These are phyloP conservation scores for Bombyx mandarina DNA, from an alignment of 1,140 invertebrate genomes.

Conservation along the genomic window DNA sequence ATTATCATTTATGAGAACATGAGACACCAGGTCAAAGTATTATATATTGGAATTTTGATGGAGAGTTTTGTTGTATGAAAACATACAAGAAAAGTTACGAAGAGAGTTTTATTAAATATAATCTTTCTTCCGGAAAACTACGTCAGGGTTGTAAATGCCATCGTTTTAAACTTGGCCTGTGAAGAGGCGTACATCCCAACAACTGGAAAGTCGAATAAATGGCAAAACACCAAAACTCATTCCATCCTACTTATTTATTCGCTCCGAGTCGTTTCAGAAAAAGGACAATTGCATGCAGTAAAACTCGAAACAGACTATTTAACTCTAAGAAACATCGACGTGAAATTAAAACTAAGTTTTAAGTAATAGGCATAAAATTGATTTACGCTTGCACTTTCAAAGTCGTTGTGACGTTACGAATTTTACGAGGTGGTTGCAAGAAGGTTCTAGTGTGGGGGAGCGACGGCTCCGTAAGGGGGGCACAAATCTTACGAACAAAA, in stretches of 20 bases:
- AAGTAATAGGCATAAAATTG: slow-evolving; percentile 38
- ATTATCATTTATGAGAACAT: no score
- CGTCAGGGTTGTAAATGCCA: not conserved
- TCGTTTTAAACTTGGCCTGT: not conserved
- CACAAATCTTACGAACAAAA: slow-evolving; percentile 71
- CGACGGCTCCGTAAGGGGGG: slow-evolving; percentile 40
- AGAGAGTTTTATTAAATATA: not conserved
- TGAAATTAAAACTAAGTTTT: slow-evolving; percentile 53
- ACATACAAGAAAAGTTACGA: no score
- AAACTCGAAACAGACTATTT: slow-evolving; percentile 21
- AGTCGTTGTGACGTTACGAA: slow-evolving; percentile 51
- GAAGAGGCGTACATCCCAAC: slow-evolving; percentile 4
- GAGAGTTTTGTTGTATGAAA: no score
- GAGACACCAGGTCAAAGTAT: no score
- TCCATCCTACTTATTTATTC: slow-evolving; percentile 45
- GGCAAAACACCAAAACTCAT: slow-evolving; percentile 49
- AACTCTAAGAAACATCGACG: slow-evolving; percentile 5
- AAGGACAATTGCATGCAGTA: slow-evolving; percentile 46
- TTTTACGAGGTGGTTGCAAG: slow-evolving; percentile 30
- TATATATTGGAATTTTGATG: no score
- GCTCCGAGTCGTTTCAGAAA: slow-evolving; percentile 45
- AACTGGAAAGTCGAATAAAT: slow-evolving; percentile 45
- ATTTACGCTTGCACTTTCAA: slow-evolving; percentile 24
- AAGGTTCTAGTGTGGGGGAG: slow-evolving; percentile 52
- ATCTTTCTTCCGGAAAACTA: not conserved